Base-by-base conservation (phyloP, 2,888 invertebrate genomes). In the Napeogenes sylphis region DNA sequence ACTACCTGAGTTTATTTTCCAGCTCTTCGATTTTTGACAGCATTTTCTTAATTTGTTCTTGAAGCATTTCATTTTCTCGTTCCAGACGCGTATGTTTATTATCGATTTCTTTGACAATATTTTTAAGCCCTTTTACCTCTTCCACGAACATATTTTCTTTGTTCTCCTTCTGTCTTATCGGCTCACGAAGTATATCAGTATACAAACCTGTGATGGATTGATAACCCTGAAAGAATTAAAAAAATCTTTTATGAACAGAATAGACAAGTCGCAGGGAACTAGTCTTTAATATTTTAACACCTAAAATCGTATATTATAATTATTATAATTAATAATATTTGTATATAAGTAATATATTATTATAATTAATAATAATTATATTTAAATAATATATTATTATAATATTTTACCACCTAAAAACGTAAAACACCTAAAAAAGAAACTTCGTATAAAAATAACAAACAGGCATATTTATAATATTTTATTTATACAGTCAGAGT, bases 161-260 rank as follows among this genome's bases (percentile, higher is more conserved):
- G 13, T 65, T 68, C 42, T 74, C 73, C 59, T 76, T 74, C n/a
- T 70, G 68, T 30, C 47, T 63, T 32, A 77, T 65, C 4, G 85
- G 82, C 38, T 86, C 84, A 4, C 77, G 76, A 4, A 83, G 69
- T 59, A 83, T 75, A 56, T 88, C 87, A 0, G 85, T 70, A 62
- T 88, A 88, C 6, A 89, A 70, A 12, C 82, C 80, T 12, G 88
- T 81, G 58, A 90, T 80, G 4, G 90, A 90, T 70, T 90, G 85
- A 65, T 83, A 84, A 3, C 90, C 82, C 90, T 89, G 73, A 35
- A 70, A 66, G 42, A 47, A 56, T 38, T 21, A 21, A 21, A 21
- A 61, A 32, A 56, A 42, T 45, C 33, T 33, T 13, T 10, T 10
- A 30, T 60, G 8, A 47, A 59, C 58, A 54, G 30, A 57, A 8